phyloP scores from a whole-genome alignment of 2,113 vertebrate genomes.

The Dipodomys spectabilis region DNA sequence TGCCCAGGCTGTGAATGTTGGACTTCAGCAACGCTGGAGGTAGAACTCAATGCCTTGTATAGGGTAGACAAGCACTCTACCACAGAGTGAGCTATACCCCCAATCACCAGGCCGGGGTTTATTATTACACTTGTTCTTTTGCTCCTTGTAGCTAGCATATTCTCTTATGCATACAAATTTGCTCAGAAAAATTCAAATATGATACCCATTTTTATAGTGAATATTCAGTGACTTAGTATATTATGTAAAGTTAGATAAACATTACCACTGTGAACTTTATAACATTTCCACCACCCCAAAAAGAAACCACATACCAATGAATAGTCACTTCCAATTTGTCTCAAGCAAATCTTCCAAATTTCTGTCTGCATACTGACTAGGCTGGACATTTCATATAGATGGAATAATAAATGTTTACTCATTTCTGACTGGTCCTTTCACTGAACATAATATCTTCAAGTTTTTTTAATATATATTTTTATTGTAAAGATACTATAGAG shows the following conservation, averaged over 20 bases:
- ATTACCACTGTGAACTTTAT: neutral
- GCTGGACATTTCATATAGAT: neutral
- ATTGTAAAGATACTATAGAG: no score
- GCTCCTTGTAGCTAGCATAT: neutral
- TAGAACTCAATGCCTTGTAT: neutral
- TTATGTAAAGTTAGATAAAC: neutral
- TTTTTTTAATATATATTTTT: no score
- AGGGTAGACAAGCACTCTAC: neutral
- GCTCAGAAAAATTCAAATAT: neutral
- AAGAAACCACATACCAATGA: neutral
- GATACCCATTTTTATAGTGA: neutral
- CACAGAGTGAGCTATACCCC: neutral
- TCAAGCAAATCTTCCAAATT: neutral
- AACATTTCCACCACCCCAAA: neutral
- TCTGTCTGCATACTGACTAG: neutral
- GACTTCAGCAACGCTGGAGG: no score
- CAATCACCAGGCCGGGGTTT: neutral
- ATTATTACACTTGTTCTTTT: neutral
- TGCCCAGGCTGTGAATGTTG: no score
- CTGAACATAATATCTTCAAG: neutral
- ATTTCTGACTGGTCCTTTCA: neutral
- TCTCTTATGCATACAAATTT: neutral
- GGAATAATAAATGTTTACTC: neutral
- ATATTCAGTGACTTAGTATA: neutral
- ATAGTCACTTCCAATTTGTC: neutral